A percentile compares a stretch with the other conserved stretches of the same genome.
Evolutionary conservation across 2,888 invertebrate genomes (phyloP).

Genomic region (Alviniconcha strummeri): DNA sequence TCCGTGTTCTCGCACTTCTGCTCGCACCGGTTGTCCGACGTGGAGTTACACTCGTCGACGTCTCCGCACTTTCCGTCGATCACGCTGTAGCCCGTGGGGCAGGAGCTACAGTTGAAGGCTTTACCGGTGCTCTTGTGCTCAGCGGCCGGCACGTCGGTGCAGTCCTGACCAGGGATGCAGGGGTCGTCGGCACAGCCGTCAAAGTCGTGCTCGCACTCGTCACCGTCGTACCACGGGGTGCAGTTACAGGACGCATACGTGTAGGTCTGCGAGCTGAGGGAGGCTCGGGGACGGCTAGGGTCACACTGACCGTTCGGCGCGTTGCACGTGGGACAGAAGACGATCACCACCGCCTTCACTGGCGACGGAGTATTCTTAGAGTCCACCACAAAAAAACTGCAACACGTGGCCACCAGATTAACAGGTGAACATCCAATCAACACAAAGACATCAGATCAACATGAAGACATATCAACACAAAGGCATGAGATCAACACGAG

Average conservation of each 20-base stretch:
- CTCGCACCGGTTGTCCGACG: neutral
- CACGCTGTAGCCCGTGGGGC: conserved; percentile 42
- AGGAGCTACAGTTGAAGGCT: conserved; percentile 34
- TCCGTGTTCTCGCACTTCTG: neutral
- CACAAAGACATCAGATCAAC: too few relatives aligned
- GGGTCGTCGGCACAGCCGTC: conserved; percentile 39
- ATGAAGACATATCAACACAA: too few relatives aligned
- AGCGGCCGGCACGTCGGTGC: conserved; percentile 45
- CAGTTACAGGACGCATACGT: neutral
- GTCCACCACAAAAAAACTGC: neutral
- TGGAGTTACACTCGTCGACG: neutral
- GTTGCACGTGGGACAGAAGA: neutral
- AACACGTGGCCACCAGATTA: too few relatives aligned
- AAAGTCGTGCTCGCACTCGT: conserved; percentile 36
- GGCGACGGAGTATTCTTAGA: neutral
- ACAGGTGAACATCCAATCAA: too few relatives aligned
- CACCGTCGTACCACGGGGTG: conserved; percentile 19
- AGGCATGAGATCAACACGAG: too few relatives aligned
- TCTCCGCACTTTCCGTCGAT: conserved; percentile 34
- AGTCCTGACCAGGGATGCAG: conserved; percentile 32
- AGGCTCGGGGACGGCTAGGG: neutral
- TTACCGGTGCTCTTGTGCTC: conserved; percentile 33
- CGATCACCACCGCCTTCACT: neutral
- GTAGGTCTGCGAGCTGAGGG: neutral
- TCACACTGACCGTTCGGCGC: neutral